Evolutionary conservation across 2,888 invertebrate genomes (phyloP).

Genomic region (Priocnemis perturbator): DNA sequence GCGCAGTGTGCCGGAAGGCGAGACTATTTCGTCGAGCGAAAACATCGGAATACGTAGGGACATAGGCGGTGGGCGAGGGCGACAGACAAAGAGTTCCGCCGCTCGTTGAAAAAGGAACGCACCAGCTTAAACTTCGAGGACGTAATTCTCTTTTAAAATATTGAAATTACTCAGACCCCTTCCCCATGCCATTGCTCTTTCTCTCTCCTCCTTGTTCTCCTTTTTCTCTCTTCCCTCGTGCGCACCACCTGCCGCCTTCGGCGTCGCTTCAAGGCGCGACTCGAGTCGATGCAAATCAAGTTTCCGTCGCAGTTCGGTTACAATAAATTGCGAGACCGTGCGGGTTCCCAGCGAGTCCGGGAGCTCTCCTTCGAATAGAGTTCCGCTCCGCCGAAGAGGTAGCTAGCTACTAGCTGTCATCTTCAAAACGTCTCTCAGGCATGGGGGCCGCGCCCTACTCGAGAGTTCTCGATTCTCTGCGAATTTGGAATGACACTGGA

Average conservation of each 20-base stretch:
- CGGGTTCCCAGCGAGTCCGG: conserved; percentile 35
- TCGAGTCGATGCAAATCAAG: conserved; percentile 57
- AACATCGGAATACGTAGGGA: conserved; percentile 22
- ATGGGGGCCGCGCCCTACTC: no score
- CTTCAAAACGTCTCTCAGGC: no score
- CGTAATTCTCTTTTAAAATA: conserved; percentile 51
- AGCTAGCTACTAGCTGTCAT: no score
- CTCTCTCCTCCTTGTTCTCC: background rate
- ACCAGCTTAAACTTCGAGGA: conserved; percentile 9
- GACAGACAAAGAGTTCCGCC: background rate
- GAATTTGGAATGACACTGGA: no score
- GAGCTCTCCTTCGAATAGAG: no score
- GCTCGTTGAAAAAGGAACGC: background rate
- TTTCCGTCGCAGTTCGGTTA: conserved; percentile 54
- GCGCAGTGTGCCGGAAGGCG: conserved; percentile 2
- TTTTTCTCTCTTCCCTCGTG: background rate
- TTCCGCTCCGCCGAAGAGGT: no score
- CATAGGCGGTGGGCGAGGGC: background rate
- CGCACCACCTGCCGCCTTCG: conserved; percentile 4
- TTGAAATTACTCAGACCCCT: conserved; percentile 49
- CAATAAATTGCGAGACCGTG: conserved; percentile 50
- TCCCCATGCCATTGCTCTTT: conserved; percentile 2
- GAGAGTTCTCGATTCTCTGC: no score
- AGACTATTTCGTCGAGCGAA: conserved; percentile 25
- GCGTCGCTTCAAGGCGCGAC: conserved; percentile 27